Conservation (phyloP, 2,888 invertebrate species). For the Diadegma fenestrale region DNA sequence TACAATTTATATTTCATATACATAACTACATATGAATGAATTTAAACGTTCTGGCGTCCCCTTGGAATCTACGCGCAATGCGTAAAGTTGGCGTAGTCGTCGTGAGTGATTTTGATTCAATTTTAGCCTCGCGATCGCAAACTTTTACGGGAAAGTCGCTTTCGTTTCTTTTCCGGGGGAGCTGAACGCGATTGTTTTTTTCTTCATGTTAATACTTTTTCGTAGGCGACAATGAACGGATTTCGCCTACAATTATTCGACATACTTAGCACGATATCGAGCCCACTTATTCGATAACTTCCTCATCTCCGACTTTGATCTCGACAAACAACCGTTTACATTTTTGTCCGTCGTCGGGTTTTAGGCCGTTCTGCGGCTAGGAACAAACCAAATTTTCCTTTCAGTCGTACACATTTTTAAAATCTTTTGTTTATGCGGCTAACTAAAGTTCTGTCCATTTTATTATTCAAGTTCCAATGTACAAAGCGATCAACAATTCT, state of each 20-base stretch:
- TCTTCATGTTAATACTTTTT: conserved; percentile 60
- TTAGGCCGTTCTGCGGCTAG: conserved; percentile 65
- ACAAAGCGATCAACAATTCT: conserved; percentile 25
- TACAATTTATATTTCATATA: conserved; percentile 58
- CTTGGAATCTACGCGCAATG: background rate
- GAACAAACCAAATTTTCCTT: conserved; percentile 44
- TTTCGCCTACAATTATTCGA: background rate
- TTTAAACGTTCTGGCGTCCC: conserved; percentile 41
- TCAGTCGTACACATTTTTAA: conserved; percentile 35
- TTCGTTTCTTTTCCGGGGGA: background rate
- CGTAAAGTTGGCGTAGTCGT: background rate
- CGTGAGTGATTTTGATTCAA: background rate
- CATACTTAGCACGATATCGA: conserved; percentile 5
- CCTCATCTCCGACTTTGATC: conserved; percentile 7
- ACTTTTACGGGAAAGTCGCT: background rate
- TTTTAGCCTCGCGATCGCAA: background rate
- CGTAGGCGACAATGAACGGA: conserved; percentile 48
- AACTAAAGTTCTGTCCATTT: background rate
- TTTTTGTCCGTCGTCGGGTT: conserved; percentile 34
- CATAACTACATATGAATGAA: conserved; percentile 48
- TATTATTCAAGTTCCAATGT: background rate
- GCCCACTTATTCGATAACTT: conserved; percentile 14
- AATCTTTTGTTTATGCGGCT: conserved; percentile 30
- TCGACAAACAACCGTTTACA: conserved; percentile 9
- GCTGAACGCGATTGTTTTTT: conserved; percentile 1